Conservation (phyloP, 2,797 vertebrate genomes). For the Schizopygopsis malacanthus region DNA sequence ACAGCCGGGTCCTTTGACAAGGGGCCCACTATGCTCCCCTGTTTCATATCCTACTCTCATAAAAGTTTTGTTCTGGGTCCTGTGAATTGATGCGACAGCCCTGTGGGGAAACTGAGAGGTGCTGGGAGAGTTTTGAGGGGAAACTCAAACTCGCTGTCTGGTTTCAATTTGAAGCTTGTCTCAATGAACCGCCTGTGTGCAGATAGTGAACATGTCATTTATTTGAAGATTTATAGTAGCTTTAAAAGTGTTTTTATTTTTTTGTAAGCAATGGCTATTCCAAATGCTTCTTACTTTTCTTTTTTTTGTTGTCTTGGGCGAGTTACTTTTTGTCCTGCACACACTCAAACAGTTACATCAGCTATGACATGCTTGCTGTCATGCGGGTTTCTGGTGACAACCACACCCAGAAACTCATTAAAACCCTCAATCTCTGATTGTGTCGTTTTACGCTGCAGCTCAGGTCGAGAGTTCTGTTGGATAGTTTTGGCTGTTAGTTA, state of each 20-base stretch:
- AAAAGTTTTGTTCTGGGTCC: neutral
- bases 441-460: neutral
- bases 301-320: neutral
- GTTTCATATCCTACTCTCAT: neutral
- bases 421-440: neutral
- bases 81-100: neutral
- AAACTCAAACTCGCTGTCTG: constrained; percentile 69
- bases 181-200: constrained; percentile 32
- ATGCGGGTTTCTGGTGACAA: constrained; percentile 41
- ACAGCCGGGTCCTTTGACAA: neutral
- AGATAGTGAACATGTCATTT: constrained; percentile 22
- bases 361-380: constrained; percentile 32
- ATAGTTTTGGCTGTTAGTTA: constrained; percentile 7
- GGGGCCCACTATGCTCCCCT: neutral
- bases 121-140: neutral
- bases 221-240: constrained; percentile 45
- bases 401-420: constrained; percentile 42
- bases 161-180: constrained; percentile 79
- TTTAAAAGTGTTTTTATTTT: neutral
- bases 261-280: neutral
- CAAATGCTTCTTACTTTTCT: neutral
- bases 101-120: constrained; percentile 9
- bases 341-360: neutral
- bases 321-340: neutral
- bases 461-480: neutral